These are phyloP conservation scores for Emydura subglobosa DNA, from an alignment of 2,113 vertebrate genomes.

Conservation along the genomic window DNA sequence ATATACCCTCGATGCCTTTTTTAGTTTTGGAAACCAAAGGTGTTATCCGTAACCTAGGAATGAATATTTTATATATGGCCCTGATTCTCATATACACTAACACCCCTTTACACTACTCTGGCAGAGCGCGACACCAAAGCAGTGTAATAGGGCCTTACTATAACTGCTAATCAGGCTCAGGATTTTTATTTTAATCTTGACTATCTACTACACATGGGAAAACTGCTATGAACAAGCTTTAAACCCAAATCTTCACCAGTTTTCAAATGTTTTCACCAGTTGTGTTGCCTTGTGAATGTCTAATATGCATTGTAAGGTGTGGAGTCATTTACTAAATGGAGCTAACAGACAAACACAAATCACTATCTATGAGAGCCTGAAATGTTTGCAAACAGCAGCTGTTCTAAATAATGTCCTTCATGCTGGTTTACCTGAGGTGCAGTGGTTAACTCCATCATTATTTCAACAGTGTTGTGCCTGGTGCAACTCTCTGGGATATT, in stretches of 20 bases:
- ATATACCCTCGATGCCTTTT: neutral
- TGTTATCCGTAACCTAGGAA: neutral
- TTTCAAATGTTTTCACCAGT: neutral
- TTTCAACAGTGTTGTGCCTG: neutral
- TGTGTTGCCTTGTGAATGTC: neutral
- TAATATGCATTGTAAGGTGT: neutral
- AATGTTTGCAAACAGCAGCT: neutral
- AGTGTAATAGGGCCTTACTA: neutral
- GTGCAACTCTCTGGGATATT: neutral
- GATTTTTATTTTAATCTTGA: neutral
- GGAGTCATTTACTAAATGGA: neutral
- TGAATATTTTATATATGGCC: neutral
- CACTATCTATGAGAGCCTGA: neutral
- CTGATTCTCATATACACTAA: neutral
- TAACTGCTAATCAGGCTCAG: neutral
- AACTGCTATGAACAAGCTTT: neutral
- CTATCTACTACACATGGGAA: neutral
- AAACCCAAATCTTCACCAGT: neutral
- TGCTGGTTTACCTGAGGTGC: rapidly evolving
- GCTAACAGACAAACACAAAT: neutral
- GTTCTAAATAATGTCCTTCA: neutral
- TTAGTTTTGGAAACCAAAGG: neutral
- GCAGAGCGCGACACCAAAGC: neutral
- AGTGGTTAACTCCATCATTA: neutral
- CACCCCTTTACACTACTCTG: neutral